These are phyloP conservation scores for Pyrocoelia pectoralis DNA, from an alignment of 2,888 invertebrate genomes.

Conservation along the genomic window DNA sequence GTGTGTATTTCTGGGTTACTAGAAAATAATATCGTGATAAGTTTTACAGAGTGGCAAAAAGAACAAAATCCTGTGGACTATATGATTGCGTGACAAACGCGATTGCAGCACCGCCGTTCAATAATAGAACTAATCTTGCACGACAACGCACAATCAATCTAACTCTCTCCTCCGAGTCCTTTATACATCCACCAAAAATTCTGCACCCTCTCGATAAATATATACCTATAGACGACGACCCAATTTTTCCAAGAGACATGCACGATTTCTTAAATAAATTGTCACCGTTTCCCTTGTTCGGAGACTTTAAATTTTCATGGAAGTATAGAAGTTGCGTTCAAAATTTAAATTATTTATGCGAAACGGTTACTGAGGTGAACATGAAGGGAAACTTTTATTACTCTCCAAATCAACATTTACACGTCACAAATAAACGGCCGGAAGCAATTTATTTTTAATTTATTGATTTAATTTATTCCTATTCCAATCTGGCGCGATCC, in stretches of 20 bases:
- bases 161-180: slow-evolving; percentile 41
- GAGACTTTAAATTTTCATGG: slow-evolving; percentile 7
- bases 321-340: background rate
- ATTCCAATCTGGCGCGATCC: too few relatives aligned
- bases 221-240: slow-evolving; percentile 14
- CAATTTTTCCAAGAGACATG: slow-evolving; percentile 27
- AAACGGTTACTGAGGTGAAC: background rate
- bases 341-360: background rate
- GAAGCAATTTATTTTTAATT: too few relatives aligned
- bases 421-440: too few relatives aligned
- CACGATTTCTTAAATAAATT: slow-evolving; percentile 29
- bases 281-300: slow-evolving; percentile 8
- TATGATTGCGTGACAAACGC: slow-evolving; percentile 50
- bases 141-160: slow-evolving; percentile 55
- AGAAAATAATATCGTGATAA: slow-evolving; percentile 52
- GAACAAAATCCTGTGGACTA: slow-evolving; percentile 43
- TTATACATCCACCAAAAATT: slow-evolving; percentile 35
- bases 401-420: too few relatives aligned
- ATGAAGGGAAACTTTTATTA: background rate
- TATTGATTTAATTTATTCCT: too few relatives aligned
- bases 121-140: slow-evolving; percentile 51
- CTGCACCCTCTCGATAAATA: slow-evolving; percentile 31
- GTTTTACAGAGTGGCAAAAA: slow-evolving; percentile 50
- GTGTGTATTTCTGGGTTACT: slow-evolving; percentile 27
- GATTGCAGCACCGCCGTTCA: slow-evolving; percentile 47